phyloP scores from a whole-genome alignment of 92 coral and sea anemone species.

The Epizoanthus fatuus region DNA sequence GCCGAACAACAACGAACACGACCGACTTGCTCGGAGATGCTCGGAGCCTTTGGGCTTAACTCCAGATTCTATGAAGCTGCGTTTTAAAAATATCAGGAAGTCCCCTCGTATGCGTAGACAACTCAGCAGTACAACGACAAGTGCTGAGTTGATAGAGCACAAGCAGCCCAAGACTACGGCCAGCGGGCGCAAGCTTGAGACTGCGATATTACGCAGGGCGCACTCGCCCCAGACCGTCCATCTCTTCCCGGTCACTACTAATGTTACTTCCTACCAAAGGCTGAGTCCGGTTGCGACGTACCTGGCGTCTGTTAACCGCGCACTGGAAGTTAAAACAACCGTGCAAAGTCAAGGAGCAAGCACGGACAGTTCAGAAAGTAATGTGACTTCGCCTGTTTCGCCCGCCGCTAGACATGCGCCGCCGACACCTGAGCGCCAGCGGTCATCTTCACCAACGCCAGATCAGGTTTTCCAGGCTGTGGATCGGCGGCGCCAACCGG shows the following conservation, averaged over 20 bases:
- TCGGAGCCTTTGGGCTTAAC: constrained; percentile 86
- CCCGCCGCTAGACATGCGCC: constrained; percentile 53
- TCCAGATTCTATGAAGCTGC: constrained; percentile 84
- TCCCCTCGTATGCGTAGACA: constrained; percentile 83
- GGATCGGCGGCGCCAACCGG: constrained; percentile 98
- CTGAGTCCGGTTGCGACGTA: constrained; percentile 69
- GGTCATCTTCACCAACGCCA: constrained; percentile 90
- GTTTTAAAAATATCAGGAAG: constrained; percentile 81
- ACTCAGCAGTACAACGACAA: constrained; percentile 94
- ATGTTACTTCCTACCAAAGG: constrained; percentile 80
- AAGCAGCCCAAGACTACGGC: constrained; percentile 82
- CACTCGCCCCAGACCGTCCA: constrained; percentile 92
- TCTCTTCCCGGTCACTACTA: constrained; percentile 77
- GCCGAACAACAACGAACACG: constrained; percentile 68
- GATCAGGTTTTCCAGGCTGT: constrained; percentile 97
- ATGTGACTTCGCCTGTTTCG: constrained; percentile 64
- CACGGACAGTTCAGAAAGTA: constrained; percentile 71
- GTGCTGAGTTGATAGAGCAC: constrained; percentile 99
- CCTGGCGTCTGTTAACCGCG: constrained; percentile 74
- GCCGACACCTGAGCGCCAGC: constrained; percentile 70
- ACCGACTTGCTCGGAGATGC: constrained; percentile 71
- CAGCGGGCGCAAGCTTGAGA: constrained; percentile 86
- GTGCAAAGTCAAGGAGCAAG: constrained; percentile 71
- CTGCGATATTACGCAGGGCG: constrained; percentile 91
- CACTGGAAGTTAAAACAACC: constrained; percentile 72